Conservation (phyloP, 2,113 vertebrate genomes). For the Osmerus eperlanus region DNA sequence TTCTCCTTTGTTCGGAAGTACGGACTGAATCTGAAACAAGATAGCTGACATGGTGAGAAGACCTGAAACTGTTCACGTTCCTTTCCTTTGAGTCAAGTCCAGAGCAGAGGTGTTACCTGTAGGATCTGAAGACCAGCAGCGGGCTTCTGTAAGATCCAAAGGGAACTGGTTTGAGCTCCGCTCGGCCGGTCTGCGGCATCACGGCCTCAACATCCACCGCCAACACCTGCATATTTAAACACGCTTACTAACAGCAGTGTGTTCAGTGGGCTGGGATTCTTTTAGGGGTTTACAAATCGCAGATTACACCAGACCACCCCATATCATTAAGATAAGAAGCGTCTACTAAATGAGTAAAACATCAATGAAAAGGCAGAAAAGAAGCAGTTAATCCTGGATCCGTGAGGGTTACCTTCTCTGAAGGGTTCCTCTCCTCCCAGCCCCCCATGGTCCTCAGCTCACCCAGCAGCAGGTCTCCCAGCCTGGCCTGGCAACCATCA, state of each 20-base stretch:
- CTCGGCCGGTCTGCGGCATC: constrained; percentile 58
- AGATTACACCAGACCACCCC: background rate
- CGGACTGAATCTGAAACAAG: constrained; percentile 84
- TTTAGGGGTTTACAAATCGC: background rate
- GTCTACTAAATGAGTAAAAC: background rate
- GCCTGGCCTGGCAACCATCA: constrained; percentile 39
- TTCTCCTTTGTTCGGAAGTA: constrained; percentile 98
- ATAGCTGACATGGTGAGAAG: background rate
- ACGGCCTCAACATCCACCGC: constrained; percentile 76
- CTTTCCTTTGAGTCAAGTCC: background rate
- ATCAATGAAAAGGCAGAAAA: background rate
- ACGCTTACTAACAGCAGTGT: background rate
- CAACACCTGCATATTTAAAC: constrained; percentile 71
- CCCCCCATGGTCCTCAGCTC: constrained; percentile 53
- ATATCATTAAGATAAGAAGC: background rate
- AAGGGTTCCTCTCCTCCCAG: constrained; percentile 48
- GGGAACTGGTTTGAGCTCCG: constrained; percentile 75
- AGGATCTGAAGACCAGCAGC: constrained; percentile 90
- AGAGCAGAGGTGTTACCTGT: constrained; percentile 79
- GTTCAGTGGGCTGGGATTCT: too few relatives aligned
- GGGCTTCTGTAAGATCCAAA: constrained; percentile 89
- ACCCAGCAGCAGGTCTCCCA: constrained; percentile 78
- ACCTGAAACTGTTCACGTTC: background rate
- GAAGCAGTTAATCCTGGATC: background rate
- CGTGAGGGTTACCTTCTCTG: constrained; percentile 60